Evolutionary conservation across 2,888 invertebrate genomes (phyloP), one percentile per base, ranked within the genome.

Genomic region (Stratiomys singularior): DNA sequence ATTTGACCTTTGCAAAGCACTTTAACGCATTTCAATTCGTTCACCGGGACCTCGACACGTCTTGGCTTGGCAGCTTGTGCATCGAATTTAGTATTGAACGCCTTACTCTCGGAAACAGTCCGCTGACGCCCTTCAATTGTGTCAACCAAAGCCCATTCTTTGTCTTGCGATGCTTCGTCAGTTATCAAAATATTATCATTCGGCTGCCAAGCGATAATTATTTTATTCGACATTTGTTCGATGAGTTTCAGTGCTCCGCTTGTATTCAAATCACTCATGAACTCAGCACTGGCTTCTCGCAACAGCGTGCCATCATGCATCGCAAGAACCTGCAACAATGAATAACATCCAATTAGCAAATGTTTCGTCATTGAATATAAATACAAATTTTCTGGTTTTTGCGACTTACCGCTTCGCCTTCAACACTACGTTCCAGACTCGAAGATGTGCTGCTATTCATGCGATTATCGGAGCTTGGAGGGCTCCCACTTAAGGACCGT

Each of bases 201-300:
- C 0, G 94, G 94, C 84, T 93, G 91, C 96, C 96, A 96, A 85
- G 96, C 96, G 76, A 96, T 91, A 81, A 89, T 91, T 80, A 91
- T 90, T 81, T 86, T 86, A 76, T 82, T 82, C 0, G 83, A 81
- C 25, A 89, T 86, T 76, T 89, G 87, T 74, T 86, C 85, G 30
- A 86, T 83, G 60, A 87, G 78, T 23, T 85, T 85, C 30, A 87
- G 72, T 0, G 86, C 83, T 1, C 86, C 86, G 67, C 87, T 92
- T 79, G 89, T 90, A 86, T 89, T 92, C 83, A 91, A 85, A 82
- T 91, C 93, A 79, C 88, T 89, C 84, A 90, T 89, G 60, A 91
- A 89, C 37, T 90, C 88, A 0, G 91, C 90, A 64, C 89, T 88
- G 71, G 92, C 91, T 66, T 91, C 91, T 82, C 92, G 92, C 79